phyloP scores from a whole-genome alignment of 2,797 vertebrate species.

The Acipenser ruthenus region DNA sequence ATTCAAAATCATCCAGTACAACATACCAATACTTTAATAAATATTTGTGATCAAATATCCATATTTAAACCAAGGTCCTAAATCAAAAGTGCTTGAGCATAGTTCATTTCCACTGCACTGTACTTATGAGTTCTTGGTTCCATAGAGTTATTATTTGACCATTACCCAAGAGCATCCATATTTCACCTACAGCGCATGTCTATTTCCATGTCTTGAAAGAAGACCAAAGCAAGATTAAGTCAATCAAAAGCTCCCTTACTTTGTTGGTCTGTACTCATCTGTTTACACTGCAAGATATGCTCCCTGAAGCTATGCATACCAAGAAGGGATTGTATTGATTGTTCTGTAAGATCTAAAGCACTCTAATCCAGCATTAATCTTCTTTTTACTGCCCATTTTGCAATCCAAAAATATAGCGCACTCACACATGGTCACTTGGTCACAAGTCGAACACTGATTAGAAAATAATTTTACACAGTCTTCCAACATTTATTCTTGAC shows the following conservation, averaged over 20 bases:
- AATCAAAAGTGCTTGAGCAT: conserved; percentile 21
- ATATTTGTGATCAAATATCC: no score
- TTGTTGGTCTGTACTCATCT: not conserved
- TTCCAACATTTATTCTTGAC: conserved; percentile 14
- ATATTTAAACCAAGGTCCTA: conserved; percentile 27
- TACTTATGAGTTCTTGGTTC: conserved; percentile 21
- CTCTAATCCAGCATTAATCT: conserved; percentile 30
- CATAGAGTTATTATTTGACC: conserved; percentile 25
- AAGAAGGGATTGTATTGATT: conserved; percentile 25
- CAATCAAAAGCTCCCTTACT: conserved; percentile 5
- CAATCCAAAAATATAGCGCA: conserved; percentile 30
- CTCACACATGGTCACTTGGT: conserved; percentile 2
- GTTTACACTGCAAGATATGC: not conserved
- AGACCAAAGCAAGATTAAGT: conserved; percentile 6
- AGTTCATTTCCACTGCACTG: conserved; percentile 8
- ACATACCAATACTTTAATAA: no score
- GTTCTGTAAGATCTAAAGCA: conserved; percentile 11
- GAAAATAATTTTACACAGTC: conserved; percentile 16
- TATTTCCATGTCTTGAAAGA: not conserved
- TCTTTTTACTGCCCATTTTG: conserved; percentile 29
- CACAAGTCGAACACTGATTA: conserved; percentile 9
- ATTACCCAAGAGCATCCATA: conserved; percentile 9
- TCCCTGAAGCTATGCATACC: not conserved
- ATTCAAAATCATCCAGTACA: no score
- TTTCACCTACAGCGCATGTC: conserved; percentile 6